These are phyloP conservation scores for Euglossa dilemma DNA, from an alignment of 1,140 invertebrate species.

Conservation along the genomic window DNA sequence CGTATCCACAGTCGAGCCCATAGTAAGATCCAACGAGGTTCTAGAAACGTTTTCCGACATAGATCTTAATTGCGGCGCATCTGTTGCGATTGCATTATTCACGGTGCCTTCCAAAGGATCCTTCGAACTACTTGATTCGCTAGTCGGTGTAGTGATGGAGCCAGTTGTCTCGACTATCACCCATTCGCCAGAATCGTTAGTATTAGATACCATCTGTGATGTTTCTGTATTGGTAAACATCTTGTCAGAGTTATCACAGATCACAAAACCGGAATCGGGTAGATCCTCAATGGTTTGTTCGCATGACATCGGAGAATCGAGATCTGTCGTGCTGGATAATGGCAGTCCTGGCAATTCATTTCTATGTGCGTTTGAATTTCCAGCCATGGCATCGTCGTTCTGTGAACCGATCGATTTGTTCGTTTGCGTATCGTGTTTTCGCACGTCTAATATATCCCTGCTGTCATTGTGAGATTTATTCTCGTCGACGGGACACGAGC, in stretches of 20 bases:
- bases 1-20: slow-evolving; percentile 75
- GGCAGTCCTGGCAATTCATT: slow-evolving; percentile 47
- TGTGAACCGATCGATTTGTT: slow-evolving; percentile 27
- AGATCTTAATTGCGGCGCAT: slow-evolving; percentile 67
- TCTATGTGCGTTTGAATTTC: slow-evolving; percentile 24
- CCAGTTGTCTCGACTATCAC: slow-evolving; percentile 75
- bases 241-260: slow-evolving; percentile 77
- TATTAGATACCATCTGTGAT: slow-evolving; percentile 64
- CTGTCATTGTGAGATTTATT: slow-evolving; percentile 48
- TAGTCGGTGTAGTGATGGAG: slow-evolving; percentile 72
- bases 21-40: slow-evolving; percentile 75
- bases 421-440: slow-evolving; percentile 38
- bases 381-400: slow-evolving; percentile 21
- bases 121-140: slow-evolving; percentile 74
- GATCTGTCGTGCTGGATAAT: slow-evolving; percentile 72
- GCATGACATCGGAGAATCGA: slow-evolving; percentile 80
- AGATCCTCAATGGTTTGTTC: slow-evolving; percentile 77
- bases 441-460: slow-evolving; percentile 8
- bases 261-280: slow-evolving; percentile 77
- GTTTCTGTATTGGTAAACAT: slow-evolving; percentile 76
- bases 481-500: slow-evolving; percentile 55
- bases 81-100: slow-evolving; percentile 72
- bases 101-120: slow-evolving; percentile 70
- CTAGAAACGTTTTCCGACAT: slow-evolving; percentile 75
- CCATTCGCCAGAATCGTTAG: slow-evolving; percentile 77